Conservation (phyloP, 2,888 invertebrate species). For the Cryptocheilus praepositus region DNA sequence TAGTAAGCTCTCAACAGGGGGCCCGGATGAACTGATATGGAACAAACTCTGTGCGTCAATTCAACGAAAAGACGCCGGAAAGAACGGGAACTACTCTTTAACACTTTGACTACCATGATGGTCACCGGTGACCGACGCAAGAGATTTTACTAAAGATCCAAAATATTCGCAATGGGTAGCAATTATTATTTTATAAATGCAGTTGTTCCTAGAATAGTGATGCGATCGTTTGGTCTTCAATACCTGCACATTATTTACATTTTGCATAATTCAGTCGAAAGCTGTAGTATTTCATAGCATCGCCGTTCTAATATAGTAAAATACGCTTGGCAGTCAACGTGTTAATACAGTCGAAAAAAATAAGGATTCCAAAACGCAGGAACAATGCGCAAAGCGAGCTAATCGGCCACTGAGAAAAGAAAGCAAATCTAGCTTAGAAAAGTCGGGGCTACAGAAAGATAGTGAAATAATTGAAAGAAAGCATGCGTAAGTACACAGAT, state of each 20-base stretch:
- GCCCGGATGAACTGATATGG: conserved; percentile 28
- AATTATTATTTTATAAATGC: too few relatives aligned
- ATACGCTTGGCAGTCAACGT: too few relatives aligned
- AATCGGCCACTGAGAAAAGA: conserved; percentile 2
- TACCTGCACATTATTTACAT: too few relatives aligned
- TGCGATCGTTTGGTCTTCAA: too few relatives aligned
- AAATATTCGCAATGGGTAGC: too few relatives aligned
- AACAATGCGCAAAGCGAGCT: conserved; percentile 1
- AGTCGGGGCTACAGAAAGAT: not conserved
- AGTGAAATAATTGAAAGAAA: not conserved
- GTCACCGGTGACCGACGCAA: not conserved
- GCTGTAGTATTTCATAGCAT: too few relatives aligned
- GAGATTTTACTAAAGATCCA: not conserved
- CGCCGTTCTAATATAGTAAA: too few relatives aligned
- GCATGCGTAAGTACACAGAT: conserved; percentile 7
- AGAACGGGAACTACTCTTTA: not conserved
- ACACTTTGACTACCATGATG: too few relatives aligned
- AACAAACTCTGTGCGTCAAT: not conserved
- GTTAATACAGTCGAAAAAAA: too few relatives aligned
- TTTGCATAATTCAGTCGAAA: too few relatives aligned
- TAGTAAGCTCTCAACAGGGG: conserved; percentile 36
- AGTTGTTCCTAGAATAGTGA: too few relatives aligned
- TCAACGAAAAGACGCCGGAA: conserved; percentile 13
- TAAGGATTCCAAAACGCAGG: not conserved
- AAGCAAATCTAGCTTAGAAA: conserved; percentile 6